phyloP scores from a whole-genome alignment of 2,113 vertebrate genomes.

The Conger conger region DNA sequence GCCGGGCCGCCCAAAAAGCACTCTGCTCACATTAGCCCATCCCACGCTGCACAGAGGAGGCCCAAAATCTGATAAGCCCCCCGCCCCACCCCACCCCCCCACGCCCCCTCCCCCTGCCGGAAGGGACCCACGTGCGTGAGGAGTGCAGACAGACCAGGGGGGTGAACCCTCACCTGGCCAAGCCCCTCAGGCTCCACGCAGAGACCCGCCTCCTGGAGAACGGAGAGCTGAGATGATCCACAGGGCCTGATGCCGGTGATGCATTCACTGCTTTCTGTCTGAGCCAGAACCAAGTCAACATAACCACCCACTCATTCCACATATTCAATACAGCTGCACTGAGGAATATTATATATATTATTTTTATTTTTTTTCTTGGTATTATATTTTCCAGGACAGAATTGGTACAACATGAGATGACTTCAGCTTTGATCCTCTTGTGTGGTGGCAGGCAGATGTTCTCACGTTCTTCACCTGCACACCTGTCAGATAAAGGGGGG shows the following conservation, averaged over 20 bases:
- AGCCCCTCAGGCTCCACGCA: neutral
- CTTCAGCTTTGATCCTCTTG: too few species aligned
- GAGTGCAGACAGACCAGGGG: neutral
- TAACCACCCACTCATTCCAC: neutral
- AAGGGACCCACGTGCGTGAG: slow-evolving; percentile 51
- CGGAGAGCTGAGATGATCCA: neutral
- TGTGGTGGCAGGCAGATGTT: too few species aligned
- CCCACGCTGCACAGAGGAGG: slow-evolving; percentile 59
- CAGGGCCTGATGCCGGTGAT: too few species aligned
- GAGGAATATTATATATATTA: neutral
- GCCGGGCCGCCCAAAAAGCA: slow-evolving; percentile 53
- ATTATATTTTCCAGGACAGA: too few species aligned
- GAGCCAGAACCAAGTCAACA: neutral
- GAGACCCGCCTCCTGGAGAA: neutral
- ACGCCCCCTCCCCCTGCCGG: slow-evolving; percentile 35
- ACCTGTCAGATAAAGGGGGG: too few species aligned
- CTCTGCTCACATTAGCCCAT: slow-evolving; percentile 62
- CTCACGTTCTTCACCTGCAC: too few species aligned
- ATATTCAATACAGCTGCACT: neutral
- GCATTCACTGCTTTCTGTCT: neutral
- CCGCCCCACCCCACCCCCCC: slow-evolving; percentile 34
- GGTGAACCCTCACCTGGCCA: neutral
- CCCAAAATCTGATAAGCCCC: slow-evolving; percentile 53
- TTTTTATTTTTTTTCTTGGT: too few species aligned
- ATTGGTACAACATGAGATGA: too few species aligned